Base-by-base conservation (phyloP, 2,888 invertebrate genomes). In the Nyleta sp. region DNA sequence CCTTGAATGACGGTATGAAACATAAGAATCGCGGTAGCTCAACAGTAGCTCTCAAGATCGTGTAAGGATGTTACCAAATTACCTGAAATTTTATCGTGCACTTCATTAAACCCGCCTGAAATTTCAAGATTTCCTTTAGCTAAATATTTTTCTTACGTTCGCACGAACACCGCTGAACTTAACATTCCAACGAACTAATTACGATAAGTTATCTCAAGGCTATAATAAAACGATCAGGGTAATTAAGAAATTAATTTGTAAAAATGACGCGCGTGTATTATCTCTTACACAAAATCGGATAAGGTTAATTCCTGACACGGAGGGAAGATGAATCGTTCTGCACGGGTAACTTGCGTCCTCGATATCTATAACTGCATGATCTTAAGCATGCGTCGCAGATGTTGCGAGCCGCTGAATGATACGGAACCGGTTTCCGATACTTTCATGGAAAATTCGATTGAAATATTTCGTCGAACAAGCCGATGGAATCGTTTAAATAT, bases 251-350 rank as follows among this genome's bases (percentile, higher is more conserved):
- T 67, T 53, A 60, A 74, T 60, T 60, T 60, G 50, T 60, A 67
- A 67, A 52, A 67, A 60, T 59, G 42, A 42, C 42, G 22, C 50
- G 28, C 59, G 28, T 17, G 74, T 38, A 24, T 46, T 65, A 55
- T 72, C 64, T 60, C 8, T 42, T 18, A 17, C 44, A 18, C 33
- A 42, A 64, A 57, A 72, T 72, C 64, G 53, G 72, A 65, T 77
- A 71, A 71, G 20, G 38, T 50, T 71, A 77, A 77, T 70, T 57
- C 46, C 3, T 40, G 68, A 76, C 70, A 44, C 17, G 15, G 31
- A 40, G 28, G 33, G 11, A 70, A 80, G 79, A 84, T 81, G 84
- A 86, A 87, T 87, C 83, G 85, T 80, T n/a, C 13, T 15, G 38
- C 42, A 6, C 11, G 84, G 81, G 84, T 77, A 78, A 78, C 67